Conservation (phyloP, 2,888 invertebrate genomes). For the Apotomis turbidana region DNA sequence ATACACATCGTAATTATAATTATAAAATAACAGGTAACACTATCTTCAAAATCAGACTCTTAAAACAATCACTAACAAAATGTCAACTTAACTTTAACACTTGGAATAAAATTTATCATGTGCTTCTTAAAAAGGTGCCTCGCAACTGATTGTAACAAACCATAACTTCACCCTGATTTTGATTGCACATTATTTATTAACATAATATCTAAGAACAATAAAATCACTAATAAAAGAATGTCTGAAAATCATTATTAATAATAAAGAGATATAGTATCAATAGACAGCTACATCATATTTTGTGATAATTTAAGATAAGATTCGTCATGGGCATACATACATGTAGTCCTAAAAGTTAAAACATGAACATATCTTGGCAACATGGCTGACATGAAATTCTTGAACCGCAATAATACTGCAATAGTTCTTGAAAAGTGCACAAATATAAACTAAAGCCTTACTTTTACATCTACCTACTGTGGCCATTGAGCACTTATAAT, state of each 20-base stretch:
- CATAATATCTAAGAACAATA: constrained; percentile 34
- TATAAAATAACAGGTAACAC: constrained; percentile 72
- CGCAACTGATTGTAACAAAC: constrained; percentile 52
- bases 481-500: constrained; percentile 36
- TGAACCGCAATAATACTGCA: constrained; percentile 47
- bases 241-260: constrained; percentile 27
- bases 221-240: constrained; percentile 32
- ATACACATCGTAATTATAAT: constrained; percentile 58
- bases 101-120: constrained; percentile 63
- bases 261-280: constrained; percentile 35
- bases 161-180: constrained; percentile 53
- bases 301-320: constrained; percentile 50
- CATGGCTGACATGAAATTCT: constrained; percentile 50
- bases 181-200: constrained; percentile 54
- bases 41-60: constrained; percentile 73
- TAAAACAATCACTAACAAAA: constrained; percentile 72
- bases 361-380: constrained; percentile 46
- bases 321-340: constrained; percentile 53
- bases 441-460: constrained; percentile 17
- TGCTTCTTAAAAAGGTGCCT: constrained; percentile 71
- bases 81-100: constrained; percentile 66
- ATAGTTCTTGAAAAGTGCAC: constrained; percentile 30
- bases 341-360: constrained; percentile 29
- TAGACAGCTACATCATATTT: constrained; percentile 45
- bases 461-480: constrained; percentile 23